phyloP scores from a whole-genome alignment of 2,888 invertebrate genomes.

The Nymphalis urticae region DNA sequence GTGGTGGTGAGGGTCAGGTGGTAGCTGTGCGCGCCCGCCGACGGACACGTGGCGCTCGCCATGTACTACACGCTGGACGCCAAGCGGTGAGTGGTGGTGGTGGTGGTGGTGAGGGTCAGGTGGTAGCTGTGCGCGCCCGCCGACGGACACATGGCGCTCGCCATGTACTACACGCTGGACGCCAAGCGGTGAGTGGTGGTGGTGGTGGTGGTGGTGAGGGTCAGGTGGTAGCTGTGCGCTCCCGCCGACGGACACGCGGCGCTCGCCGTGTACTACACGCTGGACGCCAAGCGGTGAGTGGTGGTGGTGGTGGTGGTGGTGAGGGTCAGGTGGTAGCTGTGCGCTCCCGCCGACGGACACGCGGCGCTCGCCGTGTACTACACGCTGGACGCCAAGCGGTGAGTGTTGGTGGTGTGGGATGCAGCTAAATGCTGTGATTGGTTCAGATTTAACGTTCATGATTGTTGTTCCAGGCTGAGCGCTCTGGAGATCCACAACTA shows the following conservation, averaged over 20 bases:
- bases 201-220: not conserved
- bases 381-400: slow-evolving; percentile 83
- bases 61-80: slow-evolving; percentile 90
- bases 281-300: slow-evolving; percentile 82
- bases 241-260: slow-evolving; percentile 94
- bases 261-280: slow-evolving; percentile 90
- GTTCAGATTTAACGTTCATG: not conserved
- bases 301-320: not conserved
- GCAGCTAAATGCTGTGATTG: not conserved
- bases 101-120: slow-evolving; percentile 61
- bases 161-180: slow-evolving; percentile 89
- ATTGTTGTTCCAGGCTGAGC: slow-evolving; percentile 73
- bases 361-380: slow-evolving; percentile 93
- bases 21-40: slow-evolving; percentile 92
- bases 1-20: slow-evolving; percentile 73
- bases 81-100: slow-evolving; percentile 44
- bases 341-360: slow-evolving; percentile 93
- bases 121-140: slow-evolving; percentile 94
- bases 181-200: slow-evolving; percentile 73
- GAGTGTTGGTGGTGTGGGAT: not conserved
- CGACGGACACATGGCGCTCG: slow-evolving; percentile 93
- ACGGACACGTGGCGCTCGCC: slow-evolving; percentile 93
- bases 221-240: slow-evolving; percentile 93
- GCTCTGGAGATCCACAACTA: slow-evolving; percentile 89
- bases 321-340: slow-evolving; percentile 87